Conservation (phyloP, 2,888 invertebrate species). For the Philopedon plagiatum region DNA sequence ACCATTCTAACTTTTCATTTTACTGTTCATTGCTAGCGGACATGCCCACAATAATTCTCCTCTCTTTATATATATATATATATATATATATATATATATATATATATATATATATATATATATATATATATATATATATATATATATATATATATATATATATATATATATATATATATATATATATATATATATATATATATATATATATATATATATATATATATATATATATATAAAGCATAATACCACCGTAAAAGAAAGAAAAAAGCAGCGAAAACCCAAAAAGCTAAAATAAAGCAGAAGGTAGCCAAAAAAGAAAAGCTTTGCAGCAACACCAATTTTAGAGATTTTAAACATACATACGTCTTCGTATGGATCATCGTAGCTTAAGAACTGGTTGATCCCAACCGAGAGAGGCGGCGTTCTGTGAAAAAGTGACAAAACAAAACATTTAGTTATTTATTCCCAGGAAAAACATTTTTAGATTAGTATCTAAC, state of each 20-base stretch:
- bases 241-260: neutral
- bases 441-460: slow-evolving; percentile 11
- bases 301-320: slow-evolving; percentile 21
- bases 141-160: too few species aligned
- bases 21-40: too few species aligned
- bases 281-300: slow-evolving; percentile 8
- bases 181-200: too few species aligned
- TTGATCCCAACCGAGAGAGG: slow-evolving; percentile 91
- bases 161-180: too few species aligned
- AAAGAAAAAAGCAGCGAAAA: neutral
- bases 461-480: neutral
- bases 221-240: neutral
- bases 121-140: too few species aligned
- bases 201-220: too few species aligned
- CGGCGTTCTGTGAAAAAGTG: slow-evolving; percentile 88
- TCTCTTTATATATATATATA: too few species aligned
- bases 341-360: slow-evolving; percentile 35
- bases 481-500: neutral
- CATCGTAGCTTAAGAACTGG: slow-evolving; percentile 76
- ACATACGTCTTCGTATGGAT: slow-evolving; percentile 58
- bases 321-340: slow-evolving; percentile 18
- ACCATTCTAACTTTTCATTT: too few species aligned
- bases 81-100: too few species aligned
- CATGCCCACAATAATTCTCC: too few species aligned
- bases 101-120: too few species aligned